Evolutionary conservation across 2,888 invertebrate genomes (phyloP), one percentile per base, ranked within the genome.

Genomic region (Lasiommata megera): DNA sequence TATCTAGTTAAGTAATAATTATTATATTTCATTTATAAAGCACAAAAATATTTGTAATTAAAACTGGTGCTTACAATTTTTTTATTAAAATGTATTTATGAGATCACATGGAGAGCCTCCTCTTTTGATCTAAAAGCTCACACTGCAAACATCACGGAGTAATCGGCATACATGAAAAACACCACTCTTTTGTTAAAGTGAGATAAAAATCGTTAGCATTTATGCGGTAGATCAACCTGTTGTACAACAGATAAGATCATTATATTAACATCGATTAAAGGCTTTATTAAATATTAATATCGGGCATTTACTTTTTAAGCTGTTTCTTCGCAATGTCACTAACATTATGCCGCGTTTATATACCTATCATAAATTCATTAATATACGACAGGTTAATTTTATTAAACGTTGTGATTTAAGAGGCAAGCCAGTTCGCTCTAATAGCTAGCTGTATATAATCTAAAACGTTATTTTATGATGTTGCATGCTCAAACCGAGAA

Each of bases 221-320:
- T 48, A 58, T 54, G 48, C 29, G 50, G 58, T 14, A 58, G 53
- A 48, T 37, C 52, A 34, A 57, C 54, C 18, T 60, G 41, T 28
- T 41, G 61, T 44, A 46, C 38, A 34, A 51, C 47, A 60, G 61
- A 60, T 56, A 64, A 57, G 23, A 51, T 57, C 51, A 8, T 61
- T 55, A 58, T 60, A 64, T 67, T 67, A 64, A 61, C 67, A 67
- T 66, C 41, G 58, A 59, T 63, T 63, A 72, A 67, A 76, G 76
- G 71, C 70, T 67, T 73, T 71, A 73, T 77, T 80, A 69, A 79
- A 78, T 78, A 79, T 79, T 76, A 69, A 77, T 76, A 65, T 62
- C 61, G 62, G 48, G 61, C 56, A 56, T 28, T 65, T 62, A 63
- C 67, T 65, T 23, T 54, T 29, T 12, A 48, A 46, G 17, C 28